Evolutionary conservation across 2,888 invertebrate genomes (phyloP).

Genomic region (Spodoptera littoralis): DNA sequence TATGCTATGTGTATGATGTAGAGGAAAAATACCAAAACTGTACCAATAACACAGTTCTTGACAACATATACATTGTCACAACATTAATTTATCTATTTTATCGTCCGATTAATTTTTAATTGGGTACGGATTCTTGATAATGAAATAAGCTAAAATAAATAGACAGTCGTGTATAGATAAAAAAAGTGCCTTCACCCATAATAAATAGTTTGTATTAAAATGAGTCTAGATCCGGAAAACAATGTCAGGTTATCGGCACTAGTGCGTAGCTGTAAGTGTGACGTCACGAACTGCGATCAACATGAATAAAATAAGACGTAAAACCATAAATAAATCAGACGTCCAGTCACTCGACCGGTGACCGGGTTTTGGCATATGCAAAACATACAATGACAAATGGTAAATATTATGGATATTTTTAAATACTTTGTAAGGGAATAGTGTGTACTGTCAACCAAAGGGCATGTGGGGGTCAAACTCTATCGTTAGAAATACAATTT

Average conservation of each 20-base stretch:
- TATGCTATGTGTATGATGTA: no score
- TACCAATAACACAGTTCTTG: no score
- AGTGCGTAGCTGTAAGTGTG: constrained; percentile 10
- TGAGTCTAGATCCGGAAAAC: constrained; percentile 24
- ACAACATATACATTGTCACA: no score
- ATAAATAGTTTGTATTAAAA: no score
- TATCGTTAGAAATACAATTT: no score
- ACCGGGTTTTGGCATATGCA: constrained; percentile 26
- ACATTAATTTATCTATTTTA: no score
- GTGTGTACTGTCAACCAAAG: neutral
- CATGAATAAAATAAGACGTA: constrained; percentile 36
- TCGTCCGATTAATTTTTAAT: no score
- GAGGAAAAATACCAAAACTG: no score
- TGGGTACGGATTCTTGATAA: no score
- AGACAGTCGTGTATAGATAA: no score
- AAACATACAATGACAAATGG: constrained; percentile 15
- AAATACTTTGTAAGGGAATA: neutral
- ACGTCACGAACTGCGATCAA: constrained; percentile 25
- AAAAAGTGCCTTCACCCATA: no score
- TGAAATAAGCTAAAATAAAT: no score
- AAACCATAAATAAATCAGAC: constrained; percentile 38
- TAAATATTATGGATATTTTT: constrained; percentile 4
- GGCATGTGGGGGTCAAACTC: constrained; percentile 11
- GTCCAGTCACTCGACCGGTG: constrained; percentile 15
- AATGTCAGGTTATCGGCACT: constrained; percentile 27